Percentiles rank a stretch among this genome's conserved stretches.
Evolutionary conservation across 2,888 invertebrate species (phyloP).

Genomic region (Hirtodrosophila confusa): DNA sequence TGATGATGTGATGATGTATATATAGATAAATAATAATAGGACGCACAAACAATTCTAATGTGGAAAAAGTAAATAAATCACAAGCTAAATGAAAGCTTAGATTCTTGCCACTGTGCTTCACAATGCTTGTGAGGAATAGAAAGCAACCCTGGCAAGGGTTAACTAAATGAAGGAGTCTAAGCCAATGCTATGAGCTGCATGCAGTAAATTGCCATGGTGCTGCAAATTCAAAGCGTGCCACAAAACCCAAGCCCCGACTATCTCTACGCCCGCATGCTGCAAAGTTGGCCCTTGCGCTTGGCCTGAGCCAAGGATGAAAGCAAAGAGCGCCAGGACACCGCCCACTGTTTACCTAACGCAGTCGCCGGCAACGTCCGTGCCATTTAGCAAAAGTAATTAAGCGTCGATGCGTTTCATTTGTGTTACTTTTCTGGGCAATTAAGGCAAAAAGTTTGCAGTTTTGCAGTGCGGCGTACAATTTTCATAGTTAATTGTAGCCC

Average conservation of each 20-base stretch:
- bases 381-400: slow-evolving; percentile 78
- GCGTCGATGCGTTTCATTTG: slow-evolving; percentile 80
- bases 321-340: neutral
- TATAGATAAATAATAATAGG: no score
- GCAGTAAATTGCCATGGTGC: slow-evolving; percentile 56
- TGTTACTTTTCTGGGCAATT: slow-evolving; percentile 80
- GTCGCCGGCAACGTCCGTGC: slow-evolving; percentile 49
- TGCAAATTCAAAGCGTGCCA: slow-evolving; percentile 53
- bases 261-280: slow-evolving; percentile 42
- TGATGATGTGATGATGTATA: no score
- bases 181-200: slow-evolving; percentile 38
- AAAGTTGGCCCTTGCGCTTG: slow-evolving; percentile 44
- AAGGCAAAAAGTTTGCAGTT: slow-evolving; percentile 68
- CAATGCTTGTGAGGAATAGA: neutral
- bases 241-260: slow-evolving; percentile 17
- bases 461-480: slow-evolving; percentile 65
- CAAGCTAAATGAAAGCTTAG: no score
- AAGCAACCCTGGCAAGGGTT: slow-evolving; percentile 7
- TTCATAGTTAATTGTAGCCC: slow-evolving; percentile 73
- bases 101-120: neutral
- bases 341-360: slow-evolving; percentile 54
- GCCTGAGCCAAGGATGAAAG: slow-evolving; percentile 13
- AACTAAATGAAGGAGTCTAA: slow-evolving; percentile 12
- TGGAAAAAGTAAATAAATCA: no score
- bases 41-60: no score